Percentiles rank a stretch among this genome's conserved stretches.
Evolutionary conservation across 2,888 invertebrate genomes (phyloP).

Genomic region (Cataglyphis altisquamis): DNA sequence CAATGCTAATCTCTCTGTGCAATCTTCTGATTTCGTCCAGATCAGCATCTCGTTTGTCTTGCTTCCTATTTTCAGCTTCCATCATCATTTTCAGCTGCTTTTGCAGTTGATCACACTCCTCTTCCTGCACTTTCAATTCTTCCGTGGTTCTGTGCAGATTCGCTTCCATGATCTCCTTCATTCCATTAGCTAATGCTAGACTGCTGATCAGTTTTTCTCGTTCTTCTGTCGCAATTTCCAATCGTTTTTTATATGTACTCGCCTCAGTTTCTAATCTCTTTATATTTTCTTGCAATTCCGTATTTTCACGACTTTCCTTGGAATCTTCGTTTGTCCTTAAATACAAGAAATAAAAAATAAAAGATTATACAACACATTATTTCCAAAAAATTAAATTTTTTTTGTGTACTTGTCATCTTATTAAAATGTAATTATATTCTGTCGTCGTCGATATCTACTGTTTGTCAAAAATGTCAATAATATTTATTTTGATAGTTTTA

Average conservation of each 20-base stretch:
- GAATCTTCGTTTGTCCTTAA: slow-evolving; percentile 69
- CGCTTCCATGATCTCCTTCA: slow-evolving; percentile 87
- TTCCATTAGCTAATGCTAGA: slow-evolving; percentile 79
- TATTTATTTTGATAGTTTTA: background rate
- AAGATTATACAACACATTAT: background rate
- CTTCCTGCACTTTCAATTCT: slow-evolving; percentile 87
- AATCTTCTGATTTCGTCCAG: slow-evolving; percentile 77
- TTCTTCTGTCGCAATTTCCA: slow-evolving; percentile 87
- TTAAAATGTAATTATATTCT: slow-evolving; percentile 16
- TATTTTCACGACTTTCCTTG: slow-evolving; percentile 75
- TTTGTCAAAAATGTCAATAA: background rate
- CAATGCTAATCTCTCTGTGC: slow-evolving; percentile 77
- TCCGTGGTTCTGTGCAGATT: slow-evolving; percentile 87
- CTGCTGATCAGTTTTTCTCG: slow-evolving; percentile 85
- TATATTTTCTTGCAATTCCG: slow-evolving; percentile 86
- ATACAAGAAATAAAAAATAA: background rate
- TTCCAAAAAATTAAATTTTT: background rate
- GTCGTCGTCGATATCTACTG: background rate
- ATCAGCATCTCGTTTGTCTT: slow-evolving; percentile 75
- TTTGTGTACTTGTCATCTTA: background rate
- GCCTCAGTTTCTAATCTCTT: slow-evolving; percentile 86
- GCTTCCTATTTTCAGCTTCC: slow-evolving; percentile 80
- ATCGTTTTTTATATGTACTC: slow-evolving; percentile 86
- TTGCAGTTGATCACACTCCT: slow-evolving; percentile 88
- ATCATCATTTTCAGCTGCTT: slow-evolving; percentile 85